phyloP scores from a whole-genome alignment of 2,888 invertebrate genomes.

The Scaptomyza polygonia region DNA sequence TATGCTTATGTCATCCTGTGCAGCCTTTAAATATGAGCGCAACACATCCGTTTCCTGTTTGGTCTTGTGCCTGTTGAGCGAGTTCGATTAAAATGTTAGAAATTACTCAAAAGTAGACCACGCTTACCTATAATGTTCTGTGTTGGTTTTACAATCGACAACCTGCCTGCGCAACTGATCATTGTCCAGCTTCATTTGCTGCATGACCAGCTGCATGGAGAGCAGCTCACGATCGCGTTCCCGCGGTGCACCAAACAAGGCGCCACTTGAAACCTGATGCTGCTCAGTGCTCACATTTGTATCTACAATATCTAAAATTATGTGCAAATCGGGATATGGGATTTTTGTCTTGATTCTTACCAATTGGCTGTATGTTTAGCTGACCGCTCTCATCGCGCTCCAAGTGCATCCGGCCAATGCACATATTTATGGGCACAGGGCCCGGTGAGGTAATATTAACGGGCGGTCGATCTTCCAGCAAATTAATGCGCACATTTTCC shows the following conservation, averaged over 20 bases:
- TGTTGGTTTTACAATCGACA: constrained; percentile 85
- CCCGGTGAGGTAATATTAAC: constrained; percentile 92
- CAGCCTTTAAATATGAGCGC: constrained; percentile 87
- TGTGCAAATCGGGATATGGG: background rate
- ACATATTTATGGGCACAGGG: constrained; percentile 91
- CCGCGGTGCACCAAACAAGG: constrained; percentile 65
- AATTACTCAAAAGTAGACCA: background rate
- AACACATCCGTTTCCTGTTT: constrained; percentile 87
- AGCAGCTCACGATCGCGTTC: constrained; percentile 85
- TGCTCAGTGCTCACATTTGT: constrained; percentile 52
- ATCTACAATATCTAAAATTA: constrained; percentile 37
- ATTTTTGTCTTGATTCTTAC: constrained; percentile 20
- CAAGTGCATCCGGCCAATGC: constrained; percentile 89
- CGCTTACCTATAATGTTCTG: constrained; percentile 86
- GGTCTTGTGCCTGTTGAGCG: constrained; percentile 76
- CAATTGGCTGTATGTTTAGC: constrained; percentile 89
- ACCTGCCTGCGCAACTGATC: constrained; percentile 87
- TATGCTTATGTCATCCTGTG: constrained; percentile 90
- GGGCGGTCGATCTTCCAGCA: constrained; percentile 93
- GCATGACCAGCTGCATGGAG: constrained; percentile 85
- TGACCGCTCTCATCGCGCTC: constrained; percentile 90
- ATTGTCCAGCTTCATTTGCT: constrained; percentile 87
- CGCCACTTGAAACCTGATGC: constrained; percentile 52
- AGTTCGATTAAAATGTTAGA: background rate
- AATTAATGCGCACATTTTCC: constrained; percentile 90